These are phyloP conservation scores for Branchellion lobata DNA, from an alignment of 2,888 invertebrate genomes.

Conservation along the genomic window DNA sequence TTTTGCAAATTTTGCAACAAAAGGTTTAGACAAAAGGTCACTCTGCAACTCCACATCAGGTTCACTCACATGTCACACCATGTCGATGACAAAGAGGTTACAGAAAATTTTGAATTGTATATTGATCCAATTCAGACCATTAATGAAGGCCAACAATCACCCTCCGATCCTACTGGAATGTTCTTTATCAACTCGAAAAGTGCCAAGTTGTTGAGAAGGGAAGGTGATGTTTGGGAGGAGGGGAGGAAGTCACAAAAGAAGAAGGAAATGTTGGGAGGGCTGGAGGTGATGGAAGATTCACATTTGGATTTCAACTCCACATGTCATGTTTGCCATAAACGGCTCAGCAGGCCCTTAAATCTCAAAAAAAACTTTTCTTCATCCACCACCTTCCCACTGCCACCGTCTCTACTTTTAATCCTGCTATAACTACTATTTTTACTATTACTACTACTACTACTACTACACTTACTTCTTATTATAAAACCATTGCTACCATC, in stretches of 20 bases:
- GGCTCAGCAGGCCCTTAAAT: constrained; percentile 39
- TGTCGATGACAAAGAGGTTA: not conserved
- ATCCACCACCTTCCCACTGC: constrained; percentile 21
- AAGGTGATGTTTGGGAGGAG: too few relatives aligned
- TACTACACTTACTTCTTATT: too few relatives aligned
- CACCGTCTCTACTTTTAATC: not conserved
- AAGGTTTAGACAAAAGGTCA: constrained; percentile 31
- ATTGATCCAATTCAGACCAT: too few relatives aligned
- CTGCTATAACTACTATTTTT: too few relatives aligned
- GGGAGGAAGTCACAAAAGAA: too few relatives aligned
- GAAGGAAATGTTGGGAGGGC: too few relatives aligned
- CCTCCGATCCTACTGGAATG: not conserved
- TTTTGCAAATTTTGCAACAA: not conserved
- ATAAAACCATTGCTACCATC: too few relatives aligned
- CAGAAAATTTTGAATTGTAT: not conserved
- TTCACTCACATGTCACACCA: not conserved
- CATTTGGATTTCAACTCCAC: constrained; percentile 2
- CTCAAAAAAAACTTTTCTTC: constrained; percentile 35
- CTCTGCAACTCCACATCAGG: constrained; percentile 5
- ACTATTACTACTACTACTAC: too few relatives aligned
- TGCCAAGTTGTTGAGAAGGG: too few relatives aligned
- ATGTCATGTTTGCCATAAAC: constrained; percentile 38
- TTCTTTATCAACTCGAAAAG: not conserved
- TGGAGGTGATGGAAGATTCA: not conserved
- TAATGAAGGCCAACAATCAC: not conserved